phyloP scores from a whole-genome alignment of 1,140 invertebrate species.

The Monochamus saltuarius region DNA sequence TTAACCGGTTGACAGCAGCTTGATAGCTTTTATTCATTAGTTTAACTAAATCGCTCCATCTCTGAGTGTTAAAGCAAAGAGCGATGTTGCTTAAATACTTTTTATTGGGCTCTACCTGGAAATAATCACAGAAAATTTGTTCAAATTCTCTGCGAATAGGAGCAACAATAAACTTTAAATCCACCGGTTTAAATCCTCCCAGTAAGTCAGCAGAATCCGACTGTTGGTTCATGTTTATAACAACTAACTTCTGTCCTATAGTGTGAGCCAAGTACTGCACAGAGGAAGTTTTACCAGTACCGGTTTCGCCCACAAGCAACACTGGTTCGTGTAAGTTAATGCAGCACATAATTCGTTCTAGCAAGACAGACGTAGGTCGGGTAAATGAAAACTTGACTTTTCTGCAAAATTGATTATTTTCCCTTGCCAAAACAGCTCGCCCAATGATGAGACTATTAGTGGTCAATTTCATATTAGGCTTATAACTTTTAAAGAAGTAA shows the following conservation, averaged over 20 bases:
- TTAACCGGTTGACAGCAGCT: constrained; percentile 63
- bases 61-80: constrained; percentile 69
- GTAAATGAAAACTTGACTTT: constrained; percentile 77
- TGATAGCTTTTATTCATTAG: constrained; percentile 76
- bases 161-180: constrained; percentile 79
- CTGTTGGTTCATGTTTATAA: constrained; percentile 99
- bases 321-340: constrained; percentile 86
- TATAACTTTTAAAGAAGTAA: constrained; percentile 75
- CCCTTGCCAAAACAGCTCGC: constrained; percentile 35
- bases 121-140: constrained; percentile 75
- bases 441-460: constrained; percentile 36
- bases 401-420: constrained; percentile 51
- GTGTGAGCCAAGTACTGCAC: constrained; percentile 89
- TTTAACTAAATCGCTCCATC: constrained; percentile 71
- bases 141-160: constrained; percentile 84
- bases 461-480: constrained; percentile 68
- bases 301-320: constrained; percentile 95
- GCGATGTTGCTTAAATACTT: constrained; percentile 82
- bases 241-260: constrained; percentile 80
- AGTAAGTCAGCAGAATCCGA: constrained; percentile 94
- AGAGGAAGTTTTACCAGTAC: constrained; percentile 96
- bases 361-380: constrained; percentile 71
- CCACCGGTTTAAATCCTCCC: constrained; percentile 96
- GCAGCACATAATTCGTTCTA: constrained; percentile 86
- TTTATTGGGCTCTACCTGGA: constrained; percentile 77